These are phyloP conservation scores for Dryococelus australis DNA, from an alignment of 2,888 invertebrate species.

Conservation along the genomic window DNA sequence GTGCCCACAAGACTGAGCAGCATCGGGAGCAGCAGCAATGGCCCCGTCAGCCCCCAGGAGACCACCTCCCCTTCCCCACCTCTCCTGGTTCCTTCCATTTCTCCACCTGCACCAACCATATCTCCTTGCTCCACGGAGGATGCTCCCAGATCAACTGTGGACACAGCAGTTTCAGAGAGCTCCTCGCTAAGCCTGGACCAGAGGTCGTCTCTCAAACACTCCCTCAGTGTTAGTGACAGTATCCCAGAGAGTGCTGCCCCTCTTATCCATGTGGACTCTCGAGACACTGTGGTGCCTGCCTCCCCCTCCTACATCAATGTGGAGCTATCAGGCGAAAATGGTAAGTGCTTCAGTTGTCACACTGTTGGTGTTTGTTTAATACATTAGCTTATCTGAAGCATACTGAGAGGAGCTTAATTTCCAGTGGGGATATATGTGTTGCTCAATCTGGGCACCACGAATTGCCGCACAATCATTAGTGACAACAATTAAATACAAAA, in stretches of 20 bases:
- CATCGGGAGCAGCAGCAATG: slow-evolving; percentile 57
- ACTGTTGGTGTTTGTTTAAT: too few species aligned
- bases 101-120: slow-evolving; percentile 55
- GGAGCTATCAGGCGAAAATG: slow-evolving; percentile 51
- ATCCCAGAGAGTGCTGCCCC: slow-evolving; percentile 31
- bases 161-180: slow-evolving; percentile 46
- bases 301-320: slow-evolving; percentile 57
- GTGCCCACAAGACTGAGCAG: slow-evolving; percentile 56
- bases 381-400: too few species aligned
- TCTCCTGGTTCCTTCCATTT: slow-evolving; percentile 52
- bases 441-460: too few species aligned
- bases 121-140: slow-evolving; percentile 25
- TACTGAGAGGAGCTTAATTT: too few species aligned
- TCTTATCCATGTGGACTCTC: background rate
- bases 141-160: slow-evolving; percentile 30
- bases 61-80: slow-evolving; percentile 58
- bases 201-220: background rate
- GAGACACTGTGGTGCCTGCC: slow-evolving; percentile 27
- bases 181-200: background rate
- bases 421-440: too few species aligned
- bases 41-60: slow-evolving; percentile 59
- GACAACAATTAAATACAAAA: too few species aligned
- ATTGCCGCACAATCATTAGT: too few species aligned
- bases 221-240: background rate
- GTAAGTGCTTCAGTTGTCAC: background rate